These are phyloP conservation scores for Oophaga pumilio DNA, from an alignment of 2,113 vertebrate genomes.

Conservation along the genomic window DNA sequence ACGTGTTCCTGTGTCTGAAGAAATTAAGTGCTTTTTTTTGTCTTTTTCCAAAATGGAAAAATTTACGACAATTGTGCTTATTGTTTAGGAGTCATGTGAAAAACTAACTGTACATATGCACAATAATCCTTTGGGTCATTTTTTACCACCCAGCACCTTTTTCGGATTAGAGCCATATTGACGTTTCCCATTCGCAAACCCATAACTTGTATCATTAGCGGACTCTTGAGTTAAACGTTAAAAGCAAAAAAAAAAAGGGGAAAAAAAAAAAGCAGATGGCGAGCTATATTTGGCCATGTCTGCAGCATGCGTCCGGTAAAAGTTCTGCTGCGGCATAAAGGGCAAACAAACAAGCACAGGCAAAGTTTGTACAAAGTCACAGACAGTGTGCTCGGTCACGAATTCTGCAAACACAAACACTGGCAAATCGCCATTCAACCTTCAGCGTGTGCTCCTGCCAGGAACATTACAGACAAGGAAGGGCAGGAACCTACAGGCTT, in stretches of 20 bases:
- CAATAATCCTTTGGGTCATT: too few species aligned
- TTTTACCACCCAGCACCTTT: too few species aligned
- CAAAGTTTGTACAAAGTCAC: conserved; percentile 52
- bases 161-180: not conserved
- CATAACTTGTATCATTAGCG: not conserved
- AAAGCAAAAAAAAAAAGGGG: too few species aligned
- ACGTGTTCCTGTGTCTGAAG: not conserved
- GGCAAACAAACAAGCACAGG: conserved; percentile 35
- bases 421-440: conserved; percentile 50
- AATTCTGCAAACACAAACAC: conserved; percentile 49
- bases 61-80: not conserved
- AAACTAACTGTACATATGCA: not conserved
- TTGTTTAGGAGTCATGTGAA: not conserved
- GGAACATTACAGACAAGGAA: conserved; percentile 31
- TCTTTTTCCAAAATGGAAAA: not conserved
- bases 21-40: not conserved
- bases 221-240: not conserved
- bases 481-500: conserved; percentile 52
- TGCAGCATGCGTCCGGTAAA: not conserved
- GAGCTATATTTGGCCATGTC: not conserved
- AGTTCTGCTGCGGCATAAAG: conserved; percentile 22
- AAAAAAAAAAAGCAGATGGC: too few species aligned
- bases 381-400: conserved; percentile 50
- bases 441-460: conserved; percentile 34
- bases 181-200: not conserved